Evolutionary conservation across 2,888 invertebrate genomes (phyloP), one percentile per base, ranked within the genome.

Genomic region (Tachina lurida): DNA sequence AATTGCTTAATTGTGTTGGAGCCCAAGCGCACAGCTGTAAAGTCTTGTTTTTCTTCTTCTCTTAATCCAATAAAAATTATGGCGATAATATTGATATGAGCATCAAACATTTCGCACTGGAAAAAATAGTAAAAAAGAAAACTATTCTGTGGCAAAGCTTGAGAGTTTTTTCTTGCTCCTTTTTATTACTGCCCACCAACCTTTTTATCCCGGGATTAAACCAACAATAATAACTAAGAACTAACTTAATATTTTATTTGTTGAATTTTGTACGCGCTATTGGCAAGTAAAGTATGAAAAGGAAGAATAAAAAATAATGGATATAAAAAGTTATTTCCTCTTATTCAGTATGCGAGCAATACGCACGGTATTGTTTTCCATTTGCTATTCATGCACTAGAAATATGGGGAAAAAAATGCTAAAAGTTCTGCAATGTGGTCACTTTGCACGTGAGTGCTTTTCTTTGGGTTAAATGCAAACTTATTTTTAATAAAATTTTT

Each of bases 361-460:
- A 15, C n/a, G 31, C 31, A 47, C 52, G 47, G 49, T 70, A 63
- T 63, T 49, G 22, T 84, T 84, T 41, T 41, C 56, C 63, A 39
- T 47, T 68, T 78, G 54, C 49, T 78, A 78, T 78, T 63, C 62
- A 56, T 78, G 22, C 45, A 56, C 15, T 62, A 62, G 8, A 58
- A n/a, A 39, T 62, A 62, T 10, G 5, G n/a, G n/a, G n/a, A 17
- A 41, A 41, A 43, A 65, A 19, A 7, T 10, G 10, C 2, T 52
- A 10, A 2, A 4, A 31, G 31, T 12, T 10, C 10, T 68, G 49
- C 71, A 56, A 58, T 47, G 71, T 56, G 65, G 45, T 39, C 52
- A 39, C 41, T 41, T 31, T 31, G 31, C 31, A 31, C 31, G 31
- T 31, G 31, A 31, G 7, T 31, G 2, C 2, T 31, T 7, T 31